A percentile compares a stretch with the other conserved stretches of the same genome.
Conservation (phyloP, 1,140 invertebrate species). For the Pogonognathellus flavescens region DNA sequence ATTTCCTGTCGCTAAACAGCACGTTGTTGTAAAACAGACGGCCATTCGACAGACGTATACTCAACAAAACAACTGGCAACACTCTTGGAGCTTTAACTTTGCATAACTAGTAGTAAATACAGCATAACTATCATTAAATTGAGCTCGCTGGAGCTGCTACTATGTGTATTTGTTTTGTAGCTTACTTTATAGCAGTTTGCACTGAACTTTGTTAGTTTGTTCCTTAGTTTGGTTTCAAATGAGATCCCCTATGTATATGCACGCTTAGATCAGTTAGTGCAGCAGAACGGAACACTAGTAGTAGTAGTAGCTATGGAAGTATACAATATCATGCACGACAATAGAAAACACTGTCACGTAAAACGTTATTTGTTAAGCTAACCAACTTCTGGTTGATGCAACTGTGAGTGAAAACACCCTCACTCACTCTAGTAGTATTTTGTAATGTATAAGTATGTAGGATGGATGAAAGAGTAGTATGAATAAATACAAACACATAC, state of each 20-base stretch:
- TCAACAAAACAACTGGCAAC: constrained; percentile 19
- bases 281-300: too few relatives aligned
- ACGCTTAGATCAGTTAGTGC: background rate
- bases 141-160: background rate
- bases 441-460: background rate
- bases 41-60: background rate
- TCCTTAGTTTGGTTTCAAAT: background rate
- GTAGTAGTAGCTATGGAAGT: too few relatives aligned
- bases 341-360: constrained; percentile 29
- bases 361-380: constrained; percentile 14
- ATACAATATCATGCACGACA: background rate
- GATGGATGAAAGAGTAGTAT: background rate
- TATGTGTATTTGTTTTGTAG: background rate
- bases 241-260: background rate
- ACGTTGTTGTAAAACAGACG: background rate
- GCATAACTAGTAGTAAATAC: background rate
- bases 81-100: constrained; percentile 6
- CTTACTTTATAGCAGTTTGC: constrained; percentile 7
- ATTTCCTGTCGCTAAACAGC: constrained; percentile 17
- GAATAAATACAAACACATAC: background rate
- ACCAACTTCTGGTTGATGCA: constrained; percentile 29
- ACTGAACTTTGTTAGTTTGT: background rate
- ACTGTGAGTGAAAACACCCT: constrained; percentile 33
- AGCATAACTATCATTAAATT: background rate
- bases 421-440: background rate